These are phyloP conservation scores for Loriculus beryllinus DNA, from an alignment of 2,797 vertebrate species.

Conservation along the genomic window DNA sequence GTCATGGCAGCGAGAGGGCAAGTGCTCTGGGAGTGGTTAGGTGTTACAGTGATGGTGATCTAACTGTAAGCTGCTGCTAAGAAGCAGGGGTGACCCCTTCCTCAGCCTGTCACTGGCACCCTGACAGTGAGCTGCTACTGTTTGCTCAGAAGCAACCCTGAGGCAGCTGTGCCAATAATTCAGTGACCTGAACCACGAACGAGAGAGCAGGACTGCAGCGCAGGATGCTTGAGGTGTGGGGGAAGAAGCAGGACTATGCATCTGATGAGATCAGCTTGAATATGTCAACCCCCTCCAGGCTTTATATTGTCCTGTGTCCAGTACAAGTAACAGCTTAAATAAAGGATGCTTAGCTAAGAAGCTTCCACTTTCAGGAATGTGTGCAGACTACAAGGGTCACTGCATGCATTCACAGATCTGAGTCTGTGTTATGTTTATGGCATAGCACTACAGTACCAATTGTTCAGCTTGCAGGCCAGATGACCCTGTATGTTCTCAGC, in stretches of 20 bases:
- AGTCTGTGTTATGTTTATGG: background rate
- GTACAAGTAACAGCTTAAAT: background rate
- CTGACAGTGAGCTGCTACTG: background rate
- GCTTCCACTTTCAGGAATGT: background rate
- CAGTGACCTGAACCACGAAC: background rate
- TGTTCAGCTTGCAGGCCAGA: background rate
- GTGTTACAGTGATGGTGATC: accelerated
- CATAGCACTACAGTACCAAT: background rate
- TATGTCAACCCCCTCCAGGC: background rate
- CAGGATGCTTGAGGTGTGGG: background rate
- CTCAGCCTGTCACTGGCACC: background rate
- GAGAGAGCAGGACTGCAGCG: background rate
- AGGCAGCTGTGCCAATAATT: background rate
- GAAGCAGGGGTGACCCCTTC: background rate
- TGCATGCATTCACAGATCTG: background rate
- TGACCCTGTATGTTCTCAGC: background rate
- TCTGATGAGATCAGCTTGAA: background rate
- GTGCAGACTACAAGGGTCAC: background rate
- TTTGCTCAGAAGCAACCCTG: background rate
- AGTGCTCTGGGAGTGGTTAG: background rate
- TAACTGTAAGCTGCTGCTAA: background rate
- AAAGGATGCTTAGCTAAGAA: background rate
- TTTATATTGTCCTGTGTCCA: background rate
- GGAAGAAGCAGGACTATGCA: background rate
- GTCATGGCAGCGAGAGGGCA: background rate